These are phyloP conservation scores for Dryobates pubescens DNA, from an alignment of 2,797 vertebrate genomes.

Conservation along the genomic window DNA sequence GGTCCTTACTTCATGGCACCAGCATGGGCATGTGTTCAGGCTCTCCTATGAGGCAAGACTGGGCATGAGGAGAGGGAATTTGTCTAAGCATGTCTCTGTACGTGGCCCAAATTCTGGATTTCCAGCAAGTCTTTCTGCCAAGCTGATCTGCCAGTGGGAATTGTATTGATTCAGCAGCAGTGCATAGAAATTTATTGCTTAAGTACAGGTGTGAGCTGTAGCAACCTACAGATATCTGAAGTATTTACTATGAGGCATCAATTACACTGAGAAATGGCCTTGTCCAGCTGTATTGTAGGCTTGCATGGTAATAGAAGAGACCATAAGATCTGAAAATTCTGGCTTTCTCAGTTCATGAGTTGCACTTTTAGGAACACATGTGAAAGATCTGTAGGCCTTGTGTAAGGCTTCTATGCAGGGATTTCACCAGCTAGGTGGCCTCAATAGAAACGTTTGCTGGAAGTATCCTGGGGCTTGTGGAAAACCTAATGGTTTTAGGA, in stretches of 20 bases:
- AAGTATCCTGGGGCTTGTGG: not conserved
- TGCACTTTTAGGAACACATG: not conserved
- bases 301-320: not conserved
- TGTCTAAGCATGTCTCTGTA: not conserved
- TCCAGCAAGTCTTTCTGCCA: not conserved
- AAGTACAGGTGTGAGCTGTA: not conserved
- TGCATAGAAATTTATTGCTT: not conserved
- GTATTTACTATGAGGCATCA: not conserved
- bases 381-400: not conserved
- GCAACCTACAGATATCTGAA: not conserved
- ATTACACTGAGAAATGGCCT: not conserved
- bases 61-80: not conserved
- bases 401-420: not conserved
- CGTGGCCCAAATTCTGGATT: not conserved
- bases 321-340: not conserved
- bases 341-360: not conserved
- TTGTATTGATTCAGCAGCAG: not conserved
- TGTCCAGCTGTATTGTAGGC: not conserved
- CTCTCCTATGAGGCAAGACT: not conserved
- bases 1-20: not conserved
- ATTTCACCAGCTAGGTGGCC: not conserved
- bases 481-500: not conserved
- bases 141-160: not conserved
- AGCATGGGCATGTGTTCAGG: not conserved
- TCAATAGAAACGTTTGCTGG: constrained; percentile 7